Evolutionary conservation across 2,888 invertebrate species (phyloP), one percentile per base, ranked within the genome.

Genomic region (Hypomecis punctinalis): DNA sequence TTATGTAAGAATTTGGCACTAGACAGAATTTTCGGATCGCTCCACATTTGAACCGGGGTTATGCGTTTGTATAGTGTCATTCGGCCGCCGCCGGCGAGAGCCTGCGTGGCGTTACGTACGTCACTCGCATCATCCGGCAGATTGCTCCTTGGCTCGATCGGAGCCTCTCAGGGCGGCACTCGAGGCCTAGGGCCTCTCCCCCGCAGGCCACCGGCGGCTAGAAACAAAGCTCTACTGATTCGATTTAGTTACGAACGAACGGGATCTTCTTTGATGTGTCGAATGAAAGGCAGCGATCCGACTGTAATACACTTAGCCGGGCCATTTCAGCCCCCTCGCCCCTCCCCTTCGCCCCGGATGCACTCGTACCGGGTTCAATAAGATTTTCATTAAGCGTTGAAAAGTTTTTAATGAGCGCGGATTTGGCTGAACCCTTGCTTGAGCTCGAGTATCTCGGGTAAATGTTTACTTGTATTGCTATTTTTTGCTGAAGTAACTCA

Each of bases 231-330:
- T 78, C 76, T 76, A 72, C 84, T 90, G 89, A 92, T 91, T 91
- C 90, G 91, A 91, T 91, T 91, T 89, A 86, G 86, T 82, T 82
- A 73, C 81, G 88, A 88, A 85, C 84, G 88, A 88, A 85, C 85
- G 81, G 80, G 86, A 88, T 89, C 90, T 89, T 90, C 92, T 92
- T 92, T 92, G 92, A 93, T 92, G 92, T 91, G 89, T 90, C 91
- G 89, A 92, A 92, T 91, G 92, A 91, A 90, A 91, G 90, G 91
- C 90, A 92, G 84, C 89, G 91, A 91, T 91, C 91, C 90, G 85
- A 78, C 85, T 85, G 90, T 93, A 92, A 93, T 91, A 91, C 89
- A 92, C 88, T 92, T 92, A 92, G 89, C 87, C 82, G 89, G 89
- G 84, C 89, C 89, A 89, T 91, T 91, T 89, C 89, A 83, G 76